Base-by-base conservation (phyloP, 2,113 vertebrate species). In the Argyrosomus japonicus region DNA sequence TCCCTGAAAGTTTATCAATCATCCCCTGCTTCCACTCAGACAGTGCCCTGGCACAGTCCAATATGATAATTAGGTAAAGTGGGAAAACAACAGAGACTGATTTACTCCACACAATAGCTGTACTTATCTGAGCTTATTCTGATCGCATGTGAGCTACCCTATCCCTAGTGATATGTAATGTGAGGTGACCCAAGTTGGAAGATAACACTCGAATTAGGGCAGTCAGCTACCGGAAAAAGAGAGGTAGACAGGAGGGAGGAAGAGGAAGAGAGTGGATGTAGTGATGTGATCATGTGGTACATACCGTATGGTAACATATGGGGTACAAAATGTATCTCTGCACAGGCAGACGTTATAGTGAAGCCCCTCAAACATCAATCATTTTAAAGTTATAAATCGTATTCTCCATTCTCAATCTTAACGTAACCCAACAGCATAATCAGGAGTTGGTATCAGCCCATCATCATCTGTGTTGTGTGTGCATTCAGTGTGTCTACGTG, bases 121-220 rank as follows among this genome's bases (percentile, higher is more conserved):
- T 36, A 69, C 85, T 90, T 90, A 91, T 87, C 89, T 83, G 81
- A 82, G 63, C 19, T 67, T 77, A 54, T 56, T 75, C 54, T 57
- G 83, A 89, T 68, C 85, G 67, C 32, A 85, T 77, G 0, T 84
- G 92, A 81, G 83, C 73, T 68, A 95, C 86, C 84, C 89, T 92
- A 92, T 78, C 91, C 89, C 83, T 79, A 72, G 51, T 77, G 68
- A 72, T 53, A 88, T 88, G 90, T 87, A 90, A 91, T 77, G 91
- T 75, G 92, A 95, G 93, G 84, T 87, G 89, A 89, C 77, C 86
- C 89, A 92, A 89, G 48, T 19, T 56, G 90, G 84, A 82, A 93
- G 94, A 86, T 82, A 93, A 76, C 2, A 6, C 57, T 62, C 3
- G 13, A 62, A 36, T 43, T 65, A 68, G 32, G 56, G 60, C 67